Base-by-base conservation (phyloP, 2,113 vertebrate genomes). In the Myrmecobius fasciatus region DNA sequence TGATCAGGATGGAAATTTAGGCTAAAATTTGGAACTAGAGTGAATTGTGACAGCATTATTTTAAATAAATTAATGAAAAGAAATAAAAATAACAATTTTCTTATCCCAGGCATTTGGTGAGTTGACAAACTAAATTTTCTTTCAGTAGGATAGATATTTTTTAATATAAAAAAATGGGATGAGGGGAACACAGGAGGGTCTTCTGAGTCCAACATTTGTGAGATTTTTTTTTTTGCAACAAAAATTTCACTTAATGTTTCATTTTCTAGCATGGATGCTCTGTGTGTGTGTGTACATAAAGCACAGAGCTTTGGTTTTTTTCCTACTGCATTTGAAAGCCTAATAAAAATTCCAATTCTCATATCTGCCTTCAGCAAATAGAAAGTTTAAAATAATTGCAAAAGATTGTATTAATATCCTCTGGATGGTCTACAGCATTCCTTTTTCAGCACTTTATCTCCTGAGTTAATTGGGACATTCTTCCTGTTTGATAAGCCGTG, bases 381-480 rank as follows among this genome's bases (percentile, higher is more conserved):
- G 93, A 95, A 96, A 93, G 92, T 97, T 97, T 97, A 97, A 98
- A 97, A 97, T 96, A 95, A 95, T 97, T 93, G 94, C 51, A 67
- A 54, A 97, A 97, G 95, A 94, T 95, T 11, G 8, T 89, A 94
- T 95, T 95, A 94, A 93, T 96, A 95, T 96, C 97, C 31, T 94
- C 93, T 60, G 60, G 53, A 90, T 92, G 93, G 91, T 91, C 91
- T 92, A 31, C 49, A 93, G 49, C 90, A 91, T 95, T 97, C 91
- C 89, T 96, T 89, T 95, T 95, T 93, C 93, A 95, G 2, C 49
- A 94, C 95, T 97, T 97, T 96, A 96, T 96, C 95, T 97, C 95
- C 96, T 91, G 54, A 52, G 92, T 94, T 97, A 97, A 97, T 97
- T 97, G 95, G 91, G 52, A 83, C 60, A 91, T 96, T 95, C 60